Base-by-base conservation (phyloP, 2,888 invertebrate genomes). In the Heliconius hortense region DNA sequence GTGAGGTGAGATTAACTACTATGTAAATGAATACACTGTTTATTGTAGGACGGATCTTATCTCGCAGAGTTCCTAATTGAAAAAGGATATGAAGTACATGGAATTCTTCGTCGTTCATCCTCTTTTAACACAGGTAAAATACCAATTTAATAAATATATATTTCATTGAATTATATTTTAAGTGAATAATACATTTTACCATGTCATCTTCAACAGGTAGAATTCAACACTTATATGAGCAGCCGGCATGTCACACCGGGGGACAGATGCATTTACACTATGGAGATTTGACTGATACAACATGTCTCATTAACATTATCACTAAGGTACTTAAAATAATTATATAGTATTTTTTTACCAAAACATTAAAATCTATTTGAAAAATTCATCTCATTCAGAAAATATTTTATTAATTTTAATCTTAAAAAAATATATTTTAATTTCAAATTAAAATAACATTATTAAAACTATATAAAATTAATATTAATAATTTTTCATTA, bases 261-360 rank as follows among this genome's bases (percentile, higher is more conserved):
- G 98, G 97, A 0, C 95, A 95, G 82, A 98, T 99, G 97, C 97
- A 98, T 83, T 94, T 99, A 11, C 99, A 99, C 89, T 99, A 99
- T 89, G 99, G 99, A 21, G 99, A 99, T 87, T 96, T 99, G 96
- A 99, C 99, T 0, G 99, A 99, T 90, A 98, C 98, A 70, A 98
- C 98, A 79, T 98, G 98, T 88, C 90, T 94, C 72, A 94, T 94
- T 78, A 88, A 90, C 78, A 93, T 94, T 81, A 93, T 94, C 63
- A 89, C 89, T 73, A 91, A 91, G 90, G 94, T 93, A 78, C 79
- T 74, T 68, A 60, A 60, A 48, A 64, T 26, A 1, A 11, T 43
- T 48, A 4, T 18, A 4, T 31, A 26, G 15, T 66, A 60, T 26
- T 26, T 7, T 60, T 26, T 24, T n/a, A n/a, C n/a, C 10, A 53